Evolutionary conservation across 2,888 invertebrate species (phyloP), one percentile per base, ranked within the genome.

Genomic region (Digitonthophagus gazella): DNA sequence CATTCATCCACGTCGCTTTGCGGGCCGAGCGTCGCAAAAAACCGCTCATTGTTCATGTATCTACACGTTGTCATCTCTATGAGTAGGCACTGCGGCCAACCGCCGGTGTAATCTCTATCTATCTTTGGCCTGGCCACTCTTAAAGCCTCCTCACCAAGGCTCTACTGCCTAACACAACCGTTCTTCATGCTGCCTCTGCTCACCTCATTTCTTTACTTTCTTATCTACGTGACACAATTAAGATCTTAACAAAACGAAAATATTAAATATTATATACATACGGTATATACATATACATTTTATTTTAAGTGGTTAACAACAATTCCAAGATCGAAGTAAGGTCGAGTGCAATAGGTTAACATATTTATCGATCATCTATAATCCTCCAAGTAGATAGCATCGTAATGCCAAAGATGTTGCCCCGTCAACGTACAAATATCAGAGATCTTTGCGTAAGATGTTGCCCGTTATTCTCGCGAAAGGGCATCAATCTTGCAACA

Each of bases 1-100:
- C 74, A 76, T 78, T 77, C 77, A 77, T 75, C 74, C 73, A 72
- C 73, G 72, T 73, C 75, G 73, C 72, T 75, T 74, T 72, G 67
- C 72, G 70, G 71, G 71, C 20, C 15, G 44, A 69, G 67, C 67
- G 56, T 58, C 65, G 14, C 56, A 58, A 68, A 71, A 72, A 72
- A 70, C 66, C 57, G 55, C 68, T 68, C 70, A 72, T 72, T 73
- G 72, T 72, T 72, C 71, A 69, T 67, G 68, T 72, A 72, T 72
- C 72, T 72, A 69, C 69, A 66, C 64, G 68, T 67, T 71, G 72
- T 71, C 72, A 72, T 72, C 71, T 72, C 71, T 67, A 64, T 70
- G 71, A 67, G 70, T 69, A 70, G 67, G 68, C 66, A 58, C 64
- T 22, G n/a, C 64, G 19, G 6, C 57, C 28, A 44, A 44, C 28